Percentiles rank a stretch among this genome's conserved stretches.
Evolutionary conservation across 2,113 vertebrate genomes (phyloP).

Genomic region (Takifugu bimaculatus): DNA sequence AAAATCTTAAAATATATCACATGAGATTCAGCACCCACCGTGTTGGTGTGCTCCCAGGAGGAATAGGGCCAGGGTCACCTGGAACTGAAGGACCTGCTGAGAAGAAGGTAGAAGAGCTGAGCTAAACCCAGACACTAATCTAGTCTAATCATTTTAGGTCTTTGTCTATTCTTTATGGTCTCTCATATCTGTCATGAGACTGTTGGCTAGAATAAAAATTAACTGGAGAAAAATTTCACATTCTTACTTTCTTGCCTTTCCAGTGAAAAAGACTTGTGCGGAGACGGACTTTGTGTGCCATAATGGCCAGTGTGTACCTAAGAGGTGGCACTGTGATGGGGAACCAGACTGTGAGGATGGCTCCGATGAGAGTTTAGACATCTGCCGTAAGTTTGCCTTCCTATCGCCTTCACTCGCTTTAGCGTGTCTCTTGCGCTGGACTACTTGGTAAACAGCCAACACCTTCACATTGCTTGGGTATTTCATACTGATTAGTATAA

Average conservation of each 20-base stretch:
- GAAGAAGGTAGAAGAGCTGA: conserved; percentile 26
- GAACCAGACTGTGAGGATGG: conserved; percentile 94
- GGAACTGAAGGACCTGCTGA: conserved; percentile 37
- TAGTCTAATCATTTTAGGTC: no score
- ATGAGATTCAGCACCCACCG: conserved; percentile 6
- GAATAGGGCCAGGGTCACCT: conserved; percentile 19
- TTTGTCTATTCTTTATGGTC: neutral
- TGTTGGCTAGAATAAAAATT: neutral
- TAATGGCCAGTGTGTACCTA: conserved; percentile 91
- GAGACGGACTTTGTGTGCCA: conserved; percentile 86
- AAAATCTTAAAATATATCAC: neutral
- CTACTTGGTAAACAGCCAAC: no score
- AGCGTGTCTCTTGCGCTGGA: no score
- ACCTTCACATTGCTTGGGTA: no score
- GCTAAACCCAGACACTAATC: conserved; percentile 42
- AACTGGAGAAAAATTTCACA: neutral
- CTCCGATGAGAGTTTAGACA: conserved; percentile 86
- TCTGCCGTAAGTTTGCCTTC: conserved; percentile 86
- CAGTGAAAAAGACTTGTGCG: conserved; percentile 90
- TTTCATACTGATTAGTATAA: no score
- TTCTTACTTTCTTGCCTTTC: neutral
- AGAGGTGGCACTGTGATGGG: conserved; percentile 94
- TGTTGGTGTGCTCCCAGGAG: neutral
- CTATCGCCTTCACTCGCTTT: neutral
- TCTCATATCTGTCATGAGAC: conserved; percentile 57